Evolutionary conservation across 1,140 invertebrate species (phyloP).

Genomic region (Bombus terrestris): DNA sequence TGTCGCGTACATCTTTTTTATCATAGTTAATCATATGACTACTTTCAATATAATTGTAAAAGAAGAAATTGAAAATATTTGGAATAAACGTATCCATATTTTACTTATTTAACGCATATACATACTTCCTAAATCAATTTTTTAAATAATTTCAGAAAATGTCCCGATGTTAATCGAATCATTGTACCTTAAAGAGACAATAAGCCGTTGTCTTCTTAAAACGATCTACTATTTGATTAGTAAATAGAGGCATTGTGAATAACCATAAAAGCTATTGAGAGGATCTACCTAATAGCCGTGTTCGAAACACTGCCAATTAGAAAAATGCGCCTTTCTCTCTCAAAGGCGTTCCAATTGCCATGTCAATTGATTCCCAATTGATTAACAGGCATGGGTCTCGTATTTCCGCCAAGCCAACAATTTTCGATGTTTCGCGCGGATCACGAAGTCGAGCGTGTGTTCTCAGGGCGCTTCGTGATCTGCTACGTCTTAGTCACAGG

Average conservation of each 20-base stretch:
- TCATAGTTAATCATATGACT: too few relatives aligned
- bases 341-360: not conserved
- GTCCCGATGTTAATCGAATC: too few relatives aligned
- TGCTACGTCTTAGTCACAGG: slow-evolving; percentile 9
- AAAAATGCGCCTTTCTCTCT: not conserved
- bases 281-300: not conserved
- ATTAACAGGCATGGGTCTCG: not conserved
- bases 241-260: not conserved
- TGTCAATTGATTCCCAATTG: not conserved
- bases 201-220: not conserved
- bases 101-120: too few relatives aligned
- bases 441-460: slow-evolving; percentile 14
- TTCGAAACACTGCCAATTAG: not conserved
- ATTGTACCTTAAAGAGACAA: too few relatives aligned
- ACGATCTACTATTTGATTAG: not conserved
- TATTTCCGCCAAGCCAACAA: slow-evolving; percentile 15
- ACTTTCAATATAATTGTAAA: too few relatives aligned
- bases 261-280: not conserved
- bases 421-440: slow-evolving; percentile 5
- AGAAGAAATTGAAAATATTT: too few relatives aligned
- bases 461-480: slow-evolving; percentile 33
- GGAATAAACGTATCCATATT: too few relatives aligned
- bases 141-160: too few relatives aligned
- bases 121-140: too few relatives aligned
- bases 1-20: too few relatives aligned